Evolutionary conservation across 2,113 vertebrate genomes (phyloP).

Genomic region (Poeciliopsis turrubarensis): DNA sequence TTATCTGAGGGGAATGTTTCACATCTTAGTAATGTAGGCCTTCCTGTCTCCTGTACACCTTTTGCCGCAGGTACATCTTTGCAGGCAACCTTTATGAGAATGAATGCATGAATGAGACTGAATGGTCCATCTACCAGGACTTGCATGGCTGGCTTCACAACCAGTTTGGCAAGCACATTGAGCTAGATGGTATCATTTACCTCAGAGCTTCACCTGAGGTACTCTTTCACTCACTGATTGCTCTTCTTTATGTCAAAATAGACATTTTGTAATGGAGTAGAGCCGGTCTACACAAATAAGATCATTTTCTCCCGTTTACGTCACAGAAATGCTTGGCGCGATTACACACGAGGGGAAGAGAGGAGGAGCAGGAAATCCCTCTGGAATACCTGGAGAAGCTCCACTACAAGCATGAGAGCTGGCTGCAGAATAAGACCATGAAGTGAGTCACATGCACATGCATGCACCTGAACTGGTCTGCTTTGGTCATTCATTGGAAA

Average conservation of each 20-base stretch:
- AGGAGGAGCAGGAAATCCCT: conserved; percentile 92
- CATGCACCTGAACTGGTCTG: too few species aligned
- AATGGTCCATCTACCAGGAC: conserved; percentile 95
- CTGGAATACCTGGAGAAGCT: conserved; percentile 95
- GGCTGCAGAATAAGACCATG: conserved; percentile 90
- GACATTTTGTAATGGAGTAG: neutral
- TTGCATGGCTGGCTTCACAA: conserved; percentile 93
- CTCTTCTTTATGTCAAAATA: neutral
- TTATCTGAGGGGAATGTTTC: neutral
- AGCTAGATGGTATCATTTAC: conserved; percentile 93
- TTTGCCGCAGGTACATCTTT: conserved; percentile 88
- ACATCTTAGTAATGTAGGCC: too few species aligned
- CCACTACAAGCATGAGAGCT: conserved; percentile 93
- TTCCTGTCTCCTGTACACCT: neutral
- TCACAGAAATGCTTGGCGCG: conserved; percentile 89
- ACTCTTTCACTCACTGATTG: neutral
- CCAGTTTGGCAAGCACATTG: conserved; percentile 87
- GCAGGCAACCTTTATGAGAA: conserved; percentile 92
- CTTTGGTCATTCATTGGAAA: too few species aligned
- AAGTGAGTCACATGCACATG: conserved; percentile 73
- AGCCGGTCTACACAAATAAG: neutral
- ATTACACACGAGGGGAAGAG: conserved; percentile 86
- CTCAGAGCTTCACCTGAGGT: conserved; percentile 92
- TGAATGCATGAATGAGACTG: conserved; percentile 91
- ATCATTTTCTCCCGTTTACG: neutral